phyloP scores from a whole-genome alignment of 2,888 invertebrate genomes.

The Ormyrus pomaceus region DNA sequence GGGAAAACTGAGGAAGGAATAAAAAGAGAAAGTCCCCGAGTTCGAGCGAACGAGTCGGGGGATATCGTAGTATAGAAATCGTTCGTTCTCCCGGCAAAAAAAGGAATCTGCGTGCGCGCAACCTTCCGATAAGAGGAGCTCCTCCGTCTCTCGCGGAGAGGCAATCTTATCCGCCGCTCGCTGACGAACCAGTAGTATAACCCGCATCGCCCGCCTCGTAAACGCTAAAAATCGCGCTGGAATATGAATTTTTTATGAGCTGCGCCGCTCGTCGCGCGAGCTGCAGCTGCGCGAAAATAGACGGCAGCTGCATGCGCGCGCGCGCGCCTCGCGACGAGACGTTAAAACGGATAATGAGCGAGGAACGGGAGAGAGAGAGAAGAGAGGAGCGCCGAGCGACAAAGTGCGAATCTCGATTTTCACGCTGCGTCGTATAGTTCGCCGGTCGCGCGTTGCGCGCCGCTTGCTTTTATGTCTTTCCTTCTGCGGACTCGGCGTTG shows the following conservation, averaged over 20 bases:
- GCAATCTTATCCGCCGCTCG: no score
- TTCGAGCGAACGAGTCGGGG: no score
- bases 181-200: no score
- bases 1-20: no score
- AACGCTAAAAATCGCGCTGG: neutral
- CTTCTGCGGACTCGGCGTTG: neutral
- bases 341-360: conserved; percentile 47
- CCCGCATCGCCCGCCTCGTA: no score
- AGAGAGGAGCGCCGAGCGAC: conserved; percentile 8
- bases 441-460: neutral
- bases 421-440: conserved; percentile 11
- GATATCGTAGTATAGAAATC: no score
- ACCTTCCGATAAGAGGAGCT: no score
- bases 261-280: neutral
- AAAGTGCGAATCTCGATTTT: conserved; percentile 49
- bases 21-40: no score
- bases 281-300: conserved; percentile 15
- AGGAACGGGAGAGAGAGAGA: conserved; percentile 28
- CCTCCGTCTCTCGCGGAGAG: no score
- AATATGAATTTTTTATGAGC: conserved; percentile 45
- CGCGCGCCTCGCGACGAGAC: conserved; percentile 18
- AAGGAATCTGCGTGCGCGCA: neutral
- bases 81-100: neutral
- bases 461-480: neutral
- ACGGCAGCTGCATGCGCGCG: neutral